Conservation (phyloP, 2,888 invertebrate genomes). For the Trissonchulus sp. region DNA sequence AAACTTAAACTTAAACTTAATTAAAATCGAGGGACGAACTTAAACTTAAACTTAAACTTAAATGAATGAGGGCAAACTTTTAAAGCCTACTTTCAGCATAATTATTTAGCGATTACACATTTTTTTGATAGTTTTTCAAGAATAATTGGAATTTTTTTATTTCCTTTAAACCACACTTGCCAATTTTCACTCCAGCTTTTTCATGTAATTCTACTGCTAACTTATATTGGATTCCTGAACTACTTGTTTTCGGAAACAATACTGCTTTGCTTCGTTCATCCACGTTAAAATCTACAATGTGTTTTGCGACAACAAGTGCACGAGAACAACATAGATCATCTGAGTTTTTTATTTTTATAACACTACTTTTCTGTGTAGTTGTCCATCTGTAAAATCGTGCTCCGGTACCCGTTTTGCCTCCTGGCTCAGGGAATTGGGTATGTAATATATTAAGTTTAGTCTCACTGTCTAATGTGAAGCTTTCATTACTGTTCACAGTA, state of each 20-base stretch:
- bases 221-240: neutral
- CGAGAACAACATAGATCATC: neutral
- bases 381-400: neutral
- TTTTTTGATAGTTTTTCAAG: neutral
- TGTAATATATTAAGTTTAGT: constrained; percentile 12
- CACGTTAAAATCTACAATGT: neutral
- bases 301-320: neutral
- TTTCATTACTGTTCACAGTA: constrained; percentile 20
- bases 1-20: too few relatives aligned
- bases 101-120: neutral
- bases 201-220: neutral
- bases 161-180: neutral
- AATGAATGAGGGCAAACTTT: too few relatives aligned
- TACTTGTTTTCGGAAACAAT: neutral
- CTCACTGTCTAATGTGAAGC: neutral
- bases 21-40: too few relatives aligned
- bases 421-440: constrained; percentile 1
- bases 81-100: neutral
- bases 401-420: neutral
- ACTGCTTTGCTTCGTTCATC: neutral
- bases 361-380: neutral
- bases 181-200: neutral
- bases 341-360: neutral
- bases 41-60: too few relatives aligned
- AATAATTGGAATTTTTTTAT: neutral